A percentile compares a stretch with the other conserved stretches of the same genome.
Conservation (phyloP, 2,113 vertebrate genomes). For the Columba livia region DNA sequence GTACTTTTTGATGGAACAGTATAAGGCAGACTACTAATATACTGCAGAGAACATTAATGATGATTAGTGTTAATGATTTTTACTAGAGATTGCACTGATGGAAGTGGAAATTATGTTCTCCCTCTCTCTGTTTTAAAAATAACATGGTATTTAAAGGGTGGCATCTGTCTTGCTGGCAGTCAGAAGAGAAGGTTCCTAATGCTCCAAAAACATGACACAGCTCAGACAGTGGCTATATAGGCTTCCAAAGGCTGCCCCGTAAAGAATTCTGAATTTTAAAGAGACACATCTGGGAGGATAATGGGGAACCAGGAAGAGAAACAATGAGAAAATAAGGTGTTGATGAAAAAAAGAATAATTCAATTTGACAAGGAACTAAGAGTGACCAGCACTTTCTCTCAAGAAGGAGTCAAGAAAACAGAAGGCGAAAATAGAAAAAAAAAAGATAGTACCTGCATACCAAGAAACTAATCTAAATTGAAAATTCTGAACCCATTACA, state of each 20-base stretch:
- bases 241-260: background rate
- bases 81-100: background rate
- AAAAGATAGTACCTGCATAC: background rate
- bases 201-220: background rate
- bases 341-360: background rate
- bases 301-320: background rate
- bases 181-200: background rate
- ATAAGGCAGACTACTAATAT: background rate
- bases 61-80: background rate
- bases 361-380: background rate
- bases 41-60: background rate
- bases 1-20: background rate
- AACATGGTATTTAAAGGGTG: background rate
- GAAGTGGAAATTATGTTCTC: background rate
- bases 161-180: background rate
- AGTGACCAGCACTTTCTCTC: background rate
- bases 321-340: background rate
- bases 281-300: background rate
- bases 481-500: background rate
- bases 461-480: background rate
- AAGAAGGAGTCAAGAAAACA: background rate
- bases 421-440: background rate
- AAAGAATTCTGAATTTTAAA: background rate
- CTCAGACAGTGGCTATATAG: background rate
- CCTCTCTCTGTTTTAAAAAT: background rate